Conservation (phyloP, 2,888 invertebrate species). For the Tanaodytes sp. region DNA sequence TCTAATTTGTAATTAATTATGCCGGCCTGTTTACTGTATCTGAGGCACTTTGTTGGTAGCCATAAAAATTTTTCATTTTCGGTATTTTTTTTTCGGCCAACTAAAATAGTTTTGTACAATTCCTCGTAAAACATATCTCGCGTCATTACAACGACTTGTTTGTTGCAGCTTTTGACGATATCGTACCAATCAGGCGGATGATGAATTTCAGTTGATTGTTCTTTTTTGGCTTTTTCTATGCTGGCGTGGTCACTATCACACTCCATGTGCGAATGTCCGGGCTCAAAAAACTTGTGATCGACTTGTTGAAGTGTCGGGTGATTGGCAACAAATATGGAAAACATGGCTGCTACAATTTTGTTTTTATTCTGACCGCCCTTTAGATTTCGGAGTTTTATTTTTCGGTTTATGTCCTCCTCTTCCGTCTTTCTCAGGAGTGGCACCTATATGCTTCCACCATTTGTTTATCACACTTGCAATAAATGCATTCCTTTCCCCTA, state of each 20-base stretch:
- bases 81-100: too few relatives aligned
- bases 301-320: slow-evolving; percentile 15
- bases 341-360: slow-evolving; percentile 56
- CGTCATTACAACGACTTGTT: not conserved
- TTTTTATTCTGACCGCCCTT: slow-evolving; percentile 57
- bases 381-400: not conserved
- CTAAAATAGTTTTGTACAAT: too few relatives aligned
- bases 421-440: not conserved
- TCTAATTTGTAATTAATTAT: too few relatives aligned
- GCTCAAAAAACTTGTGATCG: slow-evolving; percentile 31
- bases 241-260: slow-evolving; percentile 22
- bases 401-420: not conserved
- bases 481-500: slow-evolving; percentile 5
- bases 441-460: not conserved
- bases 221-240: slow-evolving; percentile 17
- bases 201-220: not conserved
- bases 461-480: slow-evolving; percentile 5
- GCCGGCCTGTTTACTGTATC: too few relatives aligned
- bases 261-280: slow-evolving; percentile 34
- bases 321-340: slow-evolving; percentile 37
- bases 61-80: too few relatives aligned
- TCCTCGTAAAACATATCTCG: not conserved
- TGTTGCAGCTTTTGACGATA: not conserved
- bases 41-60: too few relatives aligned
- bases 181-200: slow-evolving; percentile 30